Conservation (phyloP, 2,797 vertebrate species). For the Poeciliopsis presidionis region DNA sequence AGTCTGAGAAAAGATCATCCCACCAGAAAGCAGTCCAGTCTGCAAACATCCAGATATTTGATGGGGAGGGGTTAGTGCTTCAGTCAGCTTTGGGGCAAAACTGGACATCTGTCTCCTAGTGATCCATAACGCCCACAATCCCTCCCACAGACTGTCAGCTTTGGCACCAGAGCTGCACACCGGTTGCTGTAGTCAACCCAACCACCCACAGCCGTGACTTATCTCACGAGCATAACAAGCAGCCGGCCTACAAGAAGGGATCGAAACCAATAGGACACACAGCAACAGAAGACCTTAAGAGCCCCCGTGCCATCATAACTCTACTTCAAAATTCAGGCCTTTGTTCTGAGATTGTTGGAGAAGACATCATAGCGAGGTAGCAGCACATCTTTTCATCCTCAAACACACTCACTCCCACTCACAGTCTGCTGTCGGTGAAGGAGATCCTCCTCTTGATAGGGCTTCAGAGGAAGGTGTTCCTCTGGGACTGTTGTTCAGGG, state of each 20-base stretch:
- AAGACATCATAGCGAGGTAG: constrained; percentile 70
- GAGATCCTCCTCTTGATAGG: constrained; percentile 80
- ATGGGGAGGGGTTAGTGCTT: constrained; percentile 52
- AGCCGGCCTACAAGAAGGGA: constrained; percentile 55
- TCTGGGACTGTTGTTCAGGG: constrained; percentile 76
- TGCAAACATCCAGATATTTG: constrained; percentile 57
- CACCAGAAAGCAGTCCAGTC: constrained; percentile 62
- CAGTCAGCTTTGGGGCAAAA: constrained; percentile 66
- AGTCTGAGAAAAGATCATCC: constrained; percentile 62
- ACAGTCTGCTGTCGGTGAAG: constrained; percentile 66
- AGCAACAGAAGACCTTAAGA: constrained; percentile 59
- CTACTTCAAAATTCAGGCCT: constrained; percentile 72
- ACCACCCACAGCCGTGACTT: constrained; percentile 71
- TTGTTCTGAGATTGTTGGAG: constrained; percentile 72
- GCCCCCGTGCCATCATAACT: constrained; percentile 62
- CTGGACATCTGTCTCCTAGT: constrained; percentile 74
- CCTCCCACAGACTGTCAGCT: constrained; percentile 73
- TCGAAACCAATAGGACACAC: constrained; percentile 62
- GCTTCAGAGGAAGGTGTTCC: constrained; percentile 78
- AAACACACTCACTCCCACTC: constrained; percentile 66
- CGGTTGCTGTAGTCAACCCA: constrained; percentile 62
- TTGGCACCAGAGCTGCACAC: constrained; percentile 63
- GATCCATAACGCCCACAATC: constrained; percentile 69
- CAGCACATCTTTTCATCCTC: constrained; percentile 73
- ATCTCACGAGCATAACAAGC: constrained; percentile 73